Conservation (phyloP, 2,797 vertebrate species). For the Argya squamiceps region DNA sequence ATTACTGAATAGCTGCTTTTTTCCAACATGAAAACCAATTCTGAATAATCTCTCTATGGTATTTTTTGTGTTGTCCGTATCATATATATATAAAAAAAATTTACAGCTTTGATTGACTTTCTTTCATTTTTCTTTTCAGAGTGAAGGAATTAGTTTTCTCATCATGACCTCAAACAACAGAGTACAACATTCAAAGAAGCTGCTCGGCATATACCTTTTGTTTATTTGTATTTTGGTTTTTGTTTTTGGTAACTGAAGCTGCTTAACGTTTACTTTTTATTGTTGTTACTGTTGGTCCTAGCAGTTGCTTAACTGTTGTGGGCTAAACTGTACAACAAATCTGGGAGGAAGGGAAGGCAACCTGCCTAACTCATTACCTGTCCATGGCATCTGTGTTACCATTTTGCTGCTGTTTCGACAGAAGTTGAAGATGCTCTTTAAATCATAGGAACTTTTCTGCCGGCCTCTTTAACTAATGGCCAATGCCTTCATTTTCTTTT, state of each 20-base stretch:
- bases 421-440: slow-evolving; percentile 46
- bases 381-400: slow-evolving; percentile 39
- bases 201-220: slow-evolving; percentile 40
- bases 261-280: slow-evolving; percentile 69
- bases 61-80: background rate
- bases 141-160: slow-evolving; percentile 69
- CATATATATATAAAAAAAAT: background rate
- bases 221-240: background rate
- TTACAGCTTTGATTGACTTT: background rate
- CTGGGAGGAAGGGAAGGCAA: slow-evolving; percentile 56
- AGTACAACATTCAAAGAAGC: slow-evolving; percentile 64
- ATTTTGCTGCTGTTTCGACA: slow-evolving; percentile 57
- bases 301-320: slow-evolving; percentile 38
- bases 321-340: slow-evolving; percentile 25
- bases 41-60: background rate
- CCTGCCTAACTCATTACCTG: slow-evolving; percentile 36
- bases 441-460: slow-evolving; percentile 20
- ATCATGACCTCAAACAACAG: slow-evolving; percentile 43
- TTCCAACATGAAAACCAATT: background rate
- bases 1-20: background rate
- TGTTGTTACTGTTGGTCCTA: slow-evolving; percentile 42
- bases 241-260: slow-evolving; percentile 61
- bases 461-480: slow-evolving; percentile 32
- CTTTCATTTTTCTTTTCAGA: slow-evolving; percentile 72
- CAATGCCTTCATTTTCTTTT: slow-evolving; percentile 64